phyloP scores from a whole-genome alignment of 2,888 invertebrate species.

The Netelia melanura region DNA sequence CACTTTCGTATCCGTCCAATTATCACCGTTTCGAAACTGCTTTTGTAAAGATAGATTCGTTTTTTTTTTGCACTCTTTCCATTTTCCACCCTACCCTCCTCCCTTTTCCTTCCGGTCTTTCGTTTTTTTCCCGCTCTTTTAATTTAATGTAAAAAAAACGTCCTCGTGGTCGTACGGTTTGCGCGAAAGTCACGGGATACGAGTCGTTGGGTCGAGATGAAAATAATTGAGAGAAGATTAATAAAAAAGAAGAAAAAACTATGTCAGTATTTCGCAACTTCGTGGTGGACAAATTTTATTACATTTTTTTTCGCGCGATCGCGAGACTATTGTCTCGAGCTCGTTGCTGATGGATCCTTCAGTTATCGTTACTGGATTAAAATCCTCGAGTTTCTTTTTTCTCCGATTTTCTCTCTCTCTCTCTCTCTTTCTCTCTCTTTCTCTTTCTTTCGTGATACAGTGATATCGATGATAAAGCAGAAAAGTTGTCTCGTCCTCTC shows the following conservation, averaged over 20 bases:
- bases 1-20: slow-evolving; percentile 24
- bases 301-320: not conserved
- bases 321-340: slow-evolving; percentile 1
- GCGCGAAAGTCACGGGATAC: not conserved
- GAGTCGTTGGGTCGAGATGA: slow-evolving; percentile 5
- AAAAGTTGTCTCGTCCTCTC: slow-evolving; percentile 45
- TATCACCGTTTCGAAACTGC: not conserved
- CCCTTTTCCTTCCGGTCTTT: not conserved
- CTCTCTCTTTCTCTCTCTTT: not conserved
- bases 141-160: slow-evolving; percentile 7
- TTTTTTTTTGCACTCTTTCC: slow-evolving; percentile 1
- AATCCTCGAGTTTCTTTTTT: not conserved
- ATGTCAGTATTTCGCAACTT: not conserved
- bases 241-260: slow-evolving; percentile 1
- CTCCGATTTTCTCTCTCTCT: not conserved
- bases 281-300: slow-evolving; percentile 10
- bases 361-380: slow-evolving; percentile 48
- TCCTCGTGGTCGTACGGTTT: not conserved
- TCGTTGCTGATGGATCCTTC: slow-evolving; percentile 32
- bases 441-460: slow-evolving; percentile 27
- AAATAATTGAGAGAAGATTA: not conserved
- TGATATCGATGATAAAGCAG: slow-evolving; percentile 55
- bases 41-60: not conserved
- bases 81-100: not conserved
- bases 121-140: not conserved